Base-by-base conservation (phyloP, 1,140 invertebrate genomes). In the Chironomus tepperi region DNA sequence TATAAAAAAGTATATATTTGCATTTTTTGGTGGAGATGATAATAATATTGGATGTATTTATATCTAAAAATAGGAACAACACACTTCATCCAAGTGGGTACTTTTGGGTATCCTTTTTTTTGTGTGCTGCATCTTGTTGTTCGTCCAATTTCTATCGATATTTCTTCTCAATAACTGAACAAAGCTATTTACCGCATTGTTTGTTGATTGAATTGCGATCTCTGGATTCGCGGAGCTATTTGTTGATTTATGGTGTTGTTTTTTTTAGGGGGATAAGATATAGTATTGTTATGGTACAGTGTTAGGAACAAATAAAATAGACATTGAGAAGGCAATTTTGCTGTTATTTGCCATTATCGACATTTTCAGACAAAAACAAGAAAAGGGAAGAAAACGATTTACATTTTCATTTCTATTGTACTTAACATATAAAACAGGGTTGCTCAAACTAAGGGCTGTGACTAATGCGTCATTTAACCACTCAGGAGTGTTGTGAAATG, bases 181-280 rank as follows among this genome's bases (percentile, higher is more conserved):
- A 57, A n/a, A 57, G 47, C 9, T 57, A 57, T 57, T 57, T 57
- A 57, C 47, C 47, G n/a, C 47, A 15, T n/a, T 57, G 47, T 57
- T 57, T 57, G 47, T 57, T 57, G 47, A 57, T 57, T 57, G 47
- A 57, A 57, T 57, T 57, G 47, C 47, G 12, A 57, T 57, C 47
- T 57, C 47, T 57, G 47, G 12, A 57, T n/a, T 57, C 47, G 47
- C 47, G 47, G 47, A n/a, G 12, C 12, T 5, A 5, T 57, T 57
- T 57, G 12, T 57, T 57, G 47, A 57, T 57, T 57, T 57, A 57
- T 57, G 47, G 47, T 57, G 47, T 57, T 57, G 47, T 57, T 57
- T 57, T 57, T 57, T 34, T 34, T 2, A 34, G 24, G 24, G 24
- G 24, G n/a, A n/a, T 34, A 34, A 34, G 24, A 34, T 2, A 34